phyloP scores from a whole-genome alignment of 2,888 invertebrate genomes.

The Liopterus haemorrhoidalis region DNA sequence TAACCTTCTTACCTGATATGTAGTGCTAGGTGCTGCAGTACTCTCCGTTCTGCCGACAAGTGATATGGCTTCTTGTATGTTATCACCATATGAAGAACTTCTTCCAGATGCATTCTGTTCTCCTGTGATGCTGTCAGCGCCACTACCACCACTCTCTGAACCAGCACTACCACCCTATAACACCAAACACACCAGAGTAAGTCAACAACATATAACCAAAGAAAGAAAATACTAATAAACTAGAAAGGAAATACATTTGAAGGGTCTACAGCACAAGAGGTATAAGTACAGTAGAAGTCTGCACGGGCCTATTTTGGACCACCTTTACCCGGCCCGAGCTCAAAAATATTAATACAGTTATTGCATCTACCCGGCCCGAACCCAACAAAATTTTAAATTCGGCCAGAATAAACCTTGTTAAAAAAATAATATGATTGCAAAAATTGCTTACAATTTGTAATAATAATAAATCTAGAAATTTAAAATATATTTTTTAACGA shows the following conservation, averaged over 20 bases:
- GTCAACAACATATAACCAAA: not conserved
- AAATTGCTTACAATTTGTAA: no score
- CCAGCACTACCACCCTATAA: constrained; percentile 52
- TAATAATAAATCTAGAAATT: no score
- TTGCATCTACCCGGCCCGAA: no score
- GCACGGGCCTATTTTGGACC: no score
- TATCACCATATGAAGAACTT: constrained; percentile 85
- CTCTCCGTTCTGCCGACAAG: constrained; percentile 54
- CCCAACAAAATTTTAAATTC: no score
- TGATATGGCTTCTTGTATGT: constrained; percentile 50
- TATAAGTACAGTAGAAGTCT: no score
- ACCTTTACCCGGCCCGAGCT: no score
- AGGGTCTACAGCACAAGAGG: not conserved
- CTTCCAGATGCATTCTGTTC: constrained; percentile 79
- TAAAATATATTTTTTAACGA: no score
- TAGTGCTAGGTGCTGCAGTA: constrained; percentile 49
- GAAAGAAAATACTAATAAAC: not conserved
- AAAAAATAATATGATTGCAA: no score
- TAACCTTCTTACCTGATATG: constrained; percentile 42
- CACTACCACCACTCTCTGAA: constrained; percentile 87
- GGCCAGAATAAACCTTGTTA: no score
- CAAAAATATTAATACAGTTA: no score
- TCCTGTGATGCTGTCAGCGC: constrained; percentile 88
- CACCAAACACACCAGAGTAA: not conserved
- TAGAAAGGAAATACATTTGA: not conserved